Base-by-base conservation (phyloP, 2,113 vertebrate species). In the Lanius collurio region DNA sequence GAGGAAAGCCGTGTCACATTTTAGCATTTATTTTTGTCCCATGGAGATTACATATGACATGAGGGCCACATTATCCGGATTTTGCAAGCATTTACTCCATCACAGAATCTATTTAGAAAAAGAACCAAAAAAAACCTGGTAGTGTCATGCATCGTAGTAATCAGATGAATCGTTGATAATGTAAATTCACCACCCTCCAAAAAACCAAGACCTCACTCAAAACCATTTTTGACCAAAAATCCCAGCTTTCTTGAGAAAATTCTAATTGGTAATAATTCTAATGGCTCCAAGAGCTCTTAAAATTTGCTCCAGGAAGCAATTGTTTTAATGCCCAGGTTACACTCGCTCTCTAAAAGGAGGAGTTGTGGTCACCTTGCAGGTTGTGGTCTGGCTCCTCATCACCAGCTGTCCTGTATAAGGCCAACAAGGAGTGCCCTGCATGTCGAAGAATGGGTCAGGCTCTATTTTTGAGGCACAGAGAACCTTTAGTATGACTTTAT, bases 371-470 rank as follows among this genome's bases (percentile, higher is more conserved):
- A 4, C 22, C 52, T 39, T 30, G 27, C 33, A 30, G 30, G 6
- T 27, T 44, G 22, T 53, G 26, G 4, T 65, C n/a, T 83, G 57
- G 20, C 37, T 84, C 7, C 22, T 64, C 20, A 4, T 44, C 37
- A 60, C 46, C 46, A 44, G 2, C 15, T 19, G 7, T 35, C 1
- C 24, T 35, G 16, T 28, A 3, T 75, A 6, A 50, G 22, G 16
- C 28, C 1, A 1, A 30, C 13, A 42, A 42, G 24, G 53, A 41
- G 21, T 15, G 6, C 19, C 10, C 8, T 2, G 2, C 11, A 31
- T 31, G 17, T 35, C 0, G 49, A 12, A 46, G 37, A 65, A 15
- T 0, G 1, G 41, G 3, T 57, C 46, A 62, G 26, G 21, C 49
- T 68, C n/a, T 56, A 21, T 55, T 79, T 94, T 42, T 80, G 63